Evolutionary conservation across 2,113 vertebrate species (phyloP), one percentile per base, ranked within the genome.

Genomic region (Eclectus roratus): DNA sequence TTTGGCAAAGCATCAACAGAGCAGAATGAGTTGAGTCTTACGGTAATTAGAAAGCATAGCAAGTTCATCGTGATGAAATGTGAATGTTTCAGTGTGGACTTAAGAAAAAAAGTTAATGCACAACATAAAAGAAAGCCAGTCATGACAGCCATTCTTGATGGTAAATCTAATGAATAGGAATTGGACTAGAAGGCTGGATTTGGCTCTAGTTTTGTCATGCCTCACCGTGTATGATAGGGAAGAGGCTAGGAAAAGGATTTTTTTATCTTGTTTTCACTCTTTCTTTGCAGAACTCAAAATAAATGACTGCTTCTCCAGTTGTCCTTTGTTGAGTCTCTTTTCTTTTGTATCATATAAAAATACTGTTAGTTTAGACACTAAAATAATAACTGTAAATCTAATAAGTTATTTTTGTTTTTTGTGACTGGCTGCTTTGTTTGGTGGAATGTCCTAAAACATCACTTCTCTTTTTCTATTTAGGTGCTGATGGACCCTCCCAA

Each of bases 1-100:
- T 97, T 88, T 84, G 80, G 91, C 24, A 20, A 83, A 73, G 28
- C 46, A 95, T 80, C 94, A 92, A 47, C 50, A 70, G 85, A 91
- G 65, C 63, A 97, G 83, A 97, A 73, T 37, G 61, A 89, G 85
- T 46, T 37, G 66, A 87, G 91, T 87, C 55, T 92, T 73, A 65
- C 61, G 35, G 64, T 80, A 97, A 97, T 97, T 97, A 96, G 72
- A 61, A 96, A 96, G 33, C 55, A 80, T 56, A 89, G 52, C 31
- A 82, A 63, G 55, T 80, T 52, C 39, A 37, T 82, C 24, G 19
- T 60, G 72, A 71, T 94, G 66, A 93, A 97, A 74, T 77, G 44
- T 93, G 79, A 95, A 79, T 69, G 43, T 95, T 96, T 94, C 88
- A 78, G 89, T 82, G 89, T 82, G 69, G 39, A 61, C 68, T 90